Evolutionary conservation across 2,113 vertebrate species (phyloP).

Genomic region (Pipra filicauda): DNA sequence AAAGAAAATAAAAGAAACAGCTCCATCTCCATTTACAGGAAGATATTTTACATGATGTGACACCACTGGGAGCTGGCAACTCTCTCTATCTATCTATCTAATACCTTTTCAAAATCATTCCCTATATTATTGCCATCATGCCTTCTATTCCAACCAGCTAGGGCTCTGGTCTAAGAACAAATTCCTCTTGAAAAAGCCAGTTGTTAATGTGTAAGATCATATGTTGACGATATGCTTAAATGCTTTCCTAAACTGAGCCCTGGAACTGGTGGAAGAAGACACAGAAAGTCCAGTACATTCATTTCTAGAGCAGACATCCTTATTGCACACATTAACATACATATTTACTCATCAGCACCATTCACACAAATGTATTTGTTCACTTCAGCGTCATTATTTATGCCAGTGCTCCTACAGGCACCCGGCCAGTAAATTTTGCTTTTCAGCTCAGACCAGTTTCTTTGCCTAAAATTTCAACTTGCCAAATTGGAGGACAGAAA

Average conservation of each 20-base stretch:
- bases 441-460: background rate
- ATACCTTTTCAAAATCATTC: background rate
- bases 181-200: background rate
- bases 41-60: slow-evolving; percentile 14
- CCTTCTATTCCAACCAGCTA: background rate
- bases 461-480: background rate
- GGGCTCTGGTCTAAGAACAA: background rate
- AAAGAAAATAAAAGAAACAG: slow-evolving; percentile 7
- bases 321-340: background rate
- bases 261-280: background rate
- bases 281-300: background rate
- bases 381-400: background rate
- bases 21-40: background rate
- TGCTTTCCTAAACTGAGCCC: background rate
- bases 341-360: background rate
- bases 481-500: background rate
- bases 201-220: background rate
- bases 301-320: background rate
- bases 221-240: background rate
- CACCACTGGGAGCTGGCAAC: background rate
- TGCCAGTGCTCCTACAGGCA: background rate
- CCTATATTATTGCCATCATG: background rate
- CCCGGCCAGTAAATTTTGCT: background rate
- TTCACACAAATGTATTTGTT: background rate
- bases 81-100: background rate